phyloP scores from a whole-genome alignment of 1,140 invertebrate genomes.

The Zaprionus capensis region DNA sequence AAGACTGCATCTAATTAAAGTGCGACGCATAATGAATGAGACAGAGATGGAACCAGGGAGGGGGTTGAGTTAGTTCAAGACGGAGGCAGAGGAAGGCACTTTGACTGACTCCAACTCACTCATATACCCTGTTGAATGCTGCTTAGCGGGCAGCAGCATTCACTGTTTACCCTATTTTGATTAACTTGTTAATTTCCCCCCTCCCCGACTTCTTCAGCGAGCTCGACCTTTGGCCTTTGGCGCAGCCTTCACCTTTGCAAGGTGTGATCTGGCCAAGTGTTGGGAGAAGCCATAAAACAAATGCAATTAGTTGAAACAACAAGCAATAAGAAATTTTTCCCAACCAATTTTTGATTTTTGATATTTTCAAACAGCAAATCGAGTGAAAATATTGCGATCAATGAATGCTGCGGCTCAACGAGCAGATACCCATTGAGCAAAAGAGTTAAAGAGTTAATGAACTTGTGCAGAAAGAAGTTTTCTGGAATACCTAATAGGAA shows the following conservation, averaged over 20 bases:
- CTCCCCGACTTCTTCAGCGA: background rate
- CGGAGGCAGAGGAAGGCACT: background rate
- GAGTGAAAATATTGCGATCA: background rate
- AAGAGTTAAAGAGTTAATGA: too few relatives aligned
- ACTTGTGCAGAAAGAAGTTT: too few relatives aligned
- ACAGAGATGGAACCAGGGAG: too few relatives aligned
- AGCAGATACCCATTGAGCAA: background rate
- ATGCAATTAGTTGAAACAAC: constrained; percentile 32
- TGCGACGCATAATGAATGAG: constrained; percentile 24
- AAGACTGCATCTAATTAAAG: constrained; percentile 51
- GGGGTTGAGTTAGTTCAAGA: background rate
- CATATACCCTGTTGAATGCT: background rate
- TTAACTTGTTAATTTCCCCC: background rate
- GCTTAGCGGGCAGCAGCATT: too few relatives aligned
- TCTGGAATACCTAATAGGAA: too few relatives aligned
- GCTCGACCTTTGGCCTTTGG: constrained; percentile 6
- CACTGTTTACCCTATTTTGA: background rate
- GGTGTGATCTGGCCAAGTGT: constrained; percentile 11
- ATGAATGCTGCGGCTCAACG: background rate
- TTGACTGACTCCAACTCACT: background rate
- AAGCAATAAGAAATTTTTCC: constrained; percentile 30
- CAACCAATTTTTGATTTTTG: constrained; percentile 24
- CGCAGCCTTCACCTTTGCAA: background rate
- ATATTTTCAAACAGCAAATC: constrained; percentile 15
- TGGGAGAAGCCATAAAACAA: constrained; percentile 26